These are phyloP conservation scores for Nothoprocta pentlandii DNA, from an alignment of 2,113 vertebrate genomes.

Conservation along the genomic window DNA sequence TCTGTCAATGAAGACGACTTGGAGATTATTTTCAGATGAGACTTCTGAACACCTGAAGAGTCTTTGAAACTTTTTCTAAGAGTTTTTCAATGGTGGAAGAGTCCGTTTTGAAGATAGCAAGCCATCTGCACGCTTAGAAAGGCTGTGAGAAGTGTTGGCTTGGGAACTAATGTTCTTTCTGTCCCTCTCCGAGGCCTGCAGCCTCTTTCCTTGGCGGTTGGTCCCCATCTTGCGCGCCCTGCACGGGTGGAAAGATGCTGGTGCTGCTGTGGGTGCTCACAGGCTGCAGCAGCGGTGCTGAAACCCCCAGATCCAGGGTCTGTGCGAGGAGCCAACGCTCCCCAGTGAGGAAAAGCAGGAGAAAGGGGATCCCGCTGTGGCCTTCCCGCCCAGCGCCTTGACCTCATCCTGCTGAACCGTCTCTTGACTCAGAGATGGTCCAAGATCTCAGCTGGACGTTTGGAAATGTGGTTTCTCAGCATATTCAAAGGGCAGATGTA, in stretches of 20 bases:
- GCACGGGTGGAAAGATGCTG: not conserved
- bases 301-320: not conserved
- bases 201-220: not conserved
- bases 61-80: not conserved
- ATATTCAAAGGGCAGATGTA: constrained; percentile 11
- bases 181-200: not conserved
- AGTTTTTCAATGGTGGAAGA: not conserved
- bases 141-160: not conserved
- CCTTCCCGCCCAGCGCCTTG: fast-evolving
- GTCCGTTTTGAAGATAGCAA: not conserved
- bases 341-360: not conserved
- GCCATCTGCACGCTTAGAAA: not conserved
- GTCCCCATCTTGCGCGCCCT: not conserved
- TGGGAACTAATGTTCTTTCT: fast-evolving
- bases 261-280: not conserved
- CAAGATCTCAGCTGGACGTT: not conserved
- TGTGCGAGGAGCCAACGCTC: not conserved
- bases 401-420: not conserved
- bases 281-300: not conserved
- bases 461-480: constrained; percentile 31
- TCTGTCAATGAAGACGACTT: not conserved
- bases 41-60: not conserved
- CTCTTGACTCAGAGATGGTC: constrained; percentile 38
- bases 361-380: not conserved
- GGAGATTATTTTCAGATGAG: not conserved